Conservation (phyloP, 2,797 vertebrate species). For the Emys orbicularis region DNA sequence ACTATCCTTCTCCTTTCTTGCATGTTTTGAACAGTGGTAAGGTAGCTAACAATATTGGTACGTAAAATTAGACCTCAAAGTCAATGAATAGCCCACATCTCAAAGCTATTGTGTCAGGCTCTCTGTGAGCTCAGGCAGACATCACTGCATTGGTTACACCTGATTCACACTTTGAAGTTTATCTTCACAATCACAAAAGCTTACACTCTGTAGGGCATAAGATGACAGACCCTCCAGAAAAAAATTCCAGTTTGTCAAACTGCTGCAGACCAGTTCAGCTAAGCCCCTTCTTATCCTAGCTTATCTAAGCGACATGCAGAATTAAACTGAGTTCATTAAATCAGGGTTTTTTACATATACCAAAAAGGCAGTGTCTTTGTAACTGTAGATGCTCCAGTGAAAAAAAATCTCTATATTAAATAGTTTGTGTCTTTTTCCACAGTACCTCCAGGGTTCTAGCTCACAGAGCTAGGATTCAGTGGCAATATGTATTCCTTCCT, state of each 20-base stretch:
- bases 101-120: background rate
- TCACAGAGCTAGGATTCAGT: background rate
- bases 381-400: background rate
- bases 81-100: background rate
- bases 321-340: background rate
- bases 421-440: background rate
- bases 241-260: background rate
- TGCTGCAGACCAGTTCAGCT: too few relatives aligned
- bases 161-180: background rate
- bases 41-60: background rate
- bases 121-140: background rate
- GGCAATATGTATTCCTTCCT: background rate
- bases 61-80: background rate
- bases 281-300: background rate
- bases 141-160: background rate
- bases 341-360: background rate
- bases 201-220: background rate
- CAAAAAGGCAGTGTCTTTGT: background rate
- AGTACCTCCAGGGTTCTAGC: background rate
- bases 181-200: background rate
- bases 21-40: background rate
- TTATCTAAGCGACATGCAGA: background rate
- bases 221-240: background rate
- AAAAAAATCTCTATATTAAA: background rate
- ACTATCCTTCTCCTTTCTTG: background rate